These are phyloP conservation scores for Lepisosteus oculatus DNA, from an alignment of 2,113 vertebrate species.

Conservation along the genomic window DNA sequence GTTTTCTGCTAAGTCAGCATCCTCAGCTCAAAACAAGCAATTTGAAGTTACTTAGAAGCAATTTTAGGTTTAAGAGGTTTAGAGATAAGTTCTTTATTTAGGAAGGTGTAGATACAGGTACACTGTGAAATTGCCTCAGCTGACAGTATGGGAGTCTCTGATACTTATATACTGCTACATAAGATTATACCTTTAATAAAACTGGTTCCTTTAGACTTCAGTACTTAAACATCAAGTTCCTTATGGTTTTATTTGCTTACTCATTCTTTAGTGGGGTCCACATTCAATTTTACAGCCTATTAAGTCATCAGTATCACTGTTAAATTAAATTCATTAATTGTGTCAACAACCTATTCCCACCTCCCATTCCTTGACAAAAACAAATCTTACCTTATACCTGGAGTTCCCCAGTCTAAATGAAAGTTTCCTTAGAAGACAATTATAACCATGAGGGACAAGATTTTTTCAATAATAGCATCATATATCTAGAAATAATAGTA, in stretches of 20 bases:
- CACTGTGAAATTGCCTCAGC: too few species aligned
- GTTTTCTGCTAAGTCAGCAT: too few species aligned
- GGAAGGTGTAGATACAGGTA: too few species aligned
- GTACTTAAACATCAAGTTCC: neutral
- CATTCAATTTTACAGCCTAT: neutral
- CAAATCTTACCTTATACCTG: constrained; percentile 14
- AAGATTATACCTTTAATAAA: neutral
- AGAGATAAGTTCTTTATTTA: too few species aligned
- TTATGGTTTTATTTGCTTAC: constrained; percentile 15
- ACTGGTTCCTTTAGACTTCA: neutral
- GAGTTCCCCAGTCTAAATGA: constrained; percentile 15
- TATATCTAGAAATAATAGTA: too few species aligned
- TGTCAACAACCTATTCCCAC: constrained; percentile 11
- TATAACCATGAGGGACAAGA: constrained; percentile 10
- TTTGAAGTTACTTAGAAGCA: too few species aligned
- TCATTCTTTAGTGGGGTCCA: constrained; percentile 3
- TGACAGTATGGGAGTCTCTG: too few species aligned
- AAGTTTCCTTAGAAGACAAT: constrained; percentile 16
- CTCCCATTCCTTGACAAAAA: constrained; percentile 14
- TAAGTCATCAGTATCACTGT: constrained; percentile 10
- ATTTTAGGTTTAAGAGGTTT: too few species aligned
- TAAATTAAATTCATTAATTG: constrained; percentile 23
- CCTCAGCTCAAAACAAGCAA: too few species aligned
- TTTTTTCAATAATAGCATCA: too few species aligned
- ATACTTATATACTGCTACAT: neutral